phyloP scores from a whole-genome alignment of 1,140 invertebrate species.

The Atta cephalotes region DNA sequence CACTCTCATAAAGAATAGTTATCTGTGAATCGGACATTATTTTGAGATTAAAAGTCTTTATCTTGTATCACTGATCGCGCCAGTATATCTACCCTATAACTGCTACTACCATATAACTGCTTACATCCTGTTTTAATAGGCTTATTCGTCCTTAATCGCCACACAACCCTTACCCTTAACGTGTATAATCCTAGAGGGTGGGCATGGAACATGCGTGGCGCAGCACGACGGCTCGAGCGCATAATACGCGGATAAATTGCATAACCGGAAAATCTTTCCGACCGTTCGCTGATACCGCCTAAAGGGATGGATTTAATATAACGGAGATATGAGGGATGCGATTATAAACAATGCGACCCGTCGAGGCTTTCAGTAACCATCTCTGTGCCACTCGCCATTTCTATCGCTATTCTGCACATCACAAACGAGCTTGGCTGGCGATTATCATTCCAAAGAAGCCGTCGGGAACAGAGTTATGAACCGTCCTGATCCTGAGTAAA shows the following conservation, averaged over 20 bases:
- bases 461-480: conserved; percentile 21
- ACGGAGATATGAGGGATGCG: conserved; percentile 31
- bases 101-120: not conserved
- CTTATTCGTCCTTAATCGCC: conserved; percentile 20
- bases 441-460: conserved; percentile 67
- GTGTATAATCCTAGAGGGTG: conserved; percentile 9
- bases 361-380: not conserved
- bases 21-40: conserved; percentile 9
- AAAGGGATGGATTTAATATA: conserved; percentile 69
- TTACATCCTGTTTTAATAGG: conserved; percentile 25
- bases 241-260: conserved; percentile 69
- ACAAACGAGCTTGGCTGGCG: conserved; percentile 21
- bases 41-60: conserved; percentile 55
- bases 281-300: conserved; percentile 58
- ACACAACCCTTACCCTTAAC: not conserved
- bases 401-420: conserved; percentile 56
- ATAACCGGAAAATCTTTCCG: conserved; percentile 66
- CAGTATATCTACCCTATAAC: not conserved
- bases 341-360: conserved; percentile 73
- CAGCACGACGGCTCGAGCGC: conserved; percentile 5
- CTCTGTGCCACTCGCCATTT: not conserved
- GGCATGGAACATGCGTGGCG: conserved; percentile 18
- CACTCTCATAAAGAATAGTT: conserved; percentile 7
- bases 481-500: not conserved
- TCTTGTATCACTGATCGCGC: conserved; percentile 31